Conservation (phyloP, 2,888 invertebrate species). For the Argyra leucocephala region DNA sequence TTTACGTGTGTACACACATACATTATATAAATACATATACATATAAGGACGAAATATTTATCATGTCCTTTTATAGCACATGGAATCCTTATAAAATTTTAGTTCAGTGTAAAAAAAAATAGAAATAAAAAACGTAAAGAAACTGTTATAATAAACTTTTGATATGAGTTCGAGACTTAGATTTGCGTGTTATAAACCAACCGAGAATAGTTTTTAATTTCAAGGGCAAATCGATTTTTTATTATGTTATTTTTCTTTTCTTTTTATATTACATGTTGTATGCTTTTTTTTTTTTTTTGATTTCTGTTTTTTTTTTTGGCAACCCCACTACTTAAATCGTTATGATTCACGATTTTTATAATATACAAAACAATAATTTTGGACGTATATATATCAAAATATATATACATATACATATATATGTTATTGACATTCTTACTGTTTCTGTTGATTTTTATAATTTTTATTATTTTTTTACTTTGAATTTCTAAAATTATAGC, state of each 20-base stretch:
- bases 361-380: no score
- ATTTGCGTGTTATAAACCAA: conserved; percentile 10
- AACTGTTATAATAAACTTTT: conserved; percentile 21
- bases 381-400: no score
- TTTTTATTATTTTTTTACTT: no score
- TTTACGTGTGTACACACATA: background rate
- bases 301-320: background rate
- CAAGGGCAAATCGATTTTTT: conserved; percentile 10
- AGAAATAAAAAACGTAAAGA: conserved; percentile 15
- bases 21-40: background rate
- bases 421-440: no score
- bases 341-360: background rate
- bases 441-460: no score
- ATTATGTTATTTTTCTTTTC: background rate
- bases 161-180: conserved; percentile 20
- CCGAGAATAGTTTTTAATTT: conserved; percentile 2
- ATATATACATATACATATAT: no score
- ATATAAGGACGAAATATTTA: background rate
- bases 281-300: background rate
- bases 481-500: no score
- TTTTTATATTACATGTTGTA: background rate
- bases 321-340: background rate
- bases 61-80: background rate
- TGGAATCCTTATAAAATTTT: conserved; percentile 31
- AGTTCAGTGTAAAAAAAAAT: conserved; percentile 23